Conservation (phyloP, 2,888 invertebrate genomes). For the Hemaris fuciformis region DNA sequence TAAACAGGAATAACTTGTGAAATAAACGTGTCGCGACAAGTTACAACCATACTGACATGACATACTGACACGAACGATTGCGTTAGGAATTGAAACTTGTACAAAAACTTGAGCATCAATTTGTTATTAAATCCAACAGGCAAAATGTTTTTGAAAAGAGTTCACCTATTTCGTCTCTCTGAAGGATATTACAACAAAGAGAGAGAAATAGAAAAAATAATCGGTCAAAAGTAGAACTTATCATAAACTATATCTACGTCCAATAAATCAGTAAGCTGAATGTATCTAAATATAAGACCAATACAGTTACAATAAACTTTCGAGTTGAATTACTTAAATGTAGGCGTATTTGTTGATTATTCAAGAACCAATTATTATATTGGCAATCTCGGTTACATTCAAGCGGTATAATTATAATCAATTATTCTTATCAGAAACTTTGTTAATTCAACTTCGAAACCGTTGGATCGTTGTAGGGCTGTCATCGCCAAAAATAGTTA, state of each 20-base stretch:
- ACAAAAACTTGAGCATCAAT: too few species aligned
- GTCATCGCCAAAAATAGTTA: background rate
- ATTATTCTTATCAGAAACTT: background rate
- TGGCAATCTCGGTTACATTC: background rate
- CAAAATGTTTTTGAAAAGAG: too few species aligned
- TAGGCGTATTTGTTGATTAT: background rate
- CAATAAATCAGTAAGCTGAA: too few species aligned
- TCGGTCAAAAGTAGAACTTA: too few species aligned
- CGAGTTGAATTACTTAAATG: background rate
- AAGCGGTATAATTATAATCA: background rate
- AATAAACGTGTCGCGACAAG: background rate
- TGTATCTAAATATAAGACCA: background rate
- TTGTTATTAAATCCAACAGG: too few species aligned
- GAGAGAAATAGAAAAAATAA: too few species aligned
- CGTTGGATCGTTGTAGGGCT: background rate
- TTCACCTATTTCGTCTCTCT: too few species aligned
- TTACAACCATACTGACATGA: background rate
- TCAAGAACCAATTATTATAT: background rate
- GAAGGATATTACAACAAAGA: too few species aligned
- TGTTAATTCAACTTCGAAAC: background rate
- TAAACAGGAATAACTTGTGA: background rate
- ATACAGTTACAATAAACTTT: background rate
- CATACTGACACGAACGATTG: background rate
- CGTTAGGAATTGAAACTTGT: too few species aligned
- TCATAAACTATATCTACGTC: too few species aligned